Evolutionary conservation across 1,140 invertebrate species (phyloP).

Genomic region (Elymnias hypermnestra): DNA sequence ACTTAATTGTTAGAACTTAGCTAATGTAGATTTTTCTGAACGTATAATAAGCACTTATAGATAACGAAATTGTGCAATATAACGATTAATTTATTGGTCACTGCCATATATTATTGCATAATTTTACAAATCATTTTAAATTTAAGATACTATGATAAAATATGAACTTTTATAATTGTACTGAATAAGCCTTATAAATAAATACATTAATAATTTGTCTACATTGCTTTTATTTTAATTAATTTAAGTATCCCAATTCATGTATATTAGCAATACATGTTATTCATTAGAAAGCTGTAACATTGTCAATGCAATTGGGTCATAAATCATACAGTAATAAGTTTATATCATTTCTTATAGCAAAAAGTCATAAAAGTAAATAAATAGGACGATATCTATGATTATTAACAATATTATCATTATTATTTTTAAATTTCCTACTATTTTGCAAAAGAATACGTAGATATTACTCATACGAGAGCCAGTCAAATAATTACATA

Average conservation of each 20-base stretch:
- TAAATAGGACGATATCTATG: too few species aligned
- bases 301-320: too few species aligned
- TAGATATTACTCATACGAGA: too few species aligned
- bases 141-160: slow-evolving; percentile 10
- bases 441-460: too few species aligned
- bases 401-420: too few species aligned
- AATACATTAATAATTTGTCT: background rate
- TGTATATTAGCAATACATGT: too few species aligned
- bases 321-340: too few species aligned
- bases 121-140: slow-evolving; percentile 1
- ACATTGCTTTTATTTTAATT: slow-evolving; percentile 6
- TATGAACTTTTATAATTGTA: slow-evolving; percentile 21
- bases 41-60: slow-evolving; percentile 26
- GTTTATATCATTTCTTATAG: too few species aligned
- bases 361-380: too few species aligned
- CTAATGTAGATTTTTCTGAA: slow-evolving; percentile 14
- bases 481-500: too few species aligned
- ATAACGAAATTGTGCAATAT: slow-evolving; percentile 6
- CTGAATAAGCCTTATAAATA: slow-evolving; percentile 19
- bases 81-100: slow-evolving; percentile 26
- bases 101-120: slow-evolving; percentile 19
- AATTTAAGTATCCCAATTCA: too few species aligned
- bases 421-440: too few species aligned
- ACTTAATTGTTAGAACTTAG: slow-evolving; percentile 25
- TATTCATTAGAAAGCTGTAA: slow-evolving; percentile 2